Base-by-base conservation (phyloP, 2,888 invertebrate genomes). In the Thecophora atra region DNA sequence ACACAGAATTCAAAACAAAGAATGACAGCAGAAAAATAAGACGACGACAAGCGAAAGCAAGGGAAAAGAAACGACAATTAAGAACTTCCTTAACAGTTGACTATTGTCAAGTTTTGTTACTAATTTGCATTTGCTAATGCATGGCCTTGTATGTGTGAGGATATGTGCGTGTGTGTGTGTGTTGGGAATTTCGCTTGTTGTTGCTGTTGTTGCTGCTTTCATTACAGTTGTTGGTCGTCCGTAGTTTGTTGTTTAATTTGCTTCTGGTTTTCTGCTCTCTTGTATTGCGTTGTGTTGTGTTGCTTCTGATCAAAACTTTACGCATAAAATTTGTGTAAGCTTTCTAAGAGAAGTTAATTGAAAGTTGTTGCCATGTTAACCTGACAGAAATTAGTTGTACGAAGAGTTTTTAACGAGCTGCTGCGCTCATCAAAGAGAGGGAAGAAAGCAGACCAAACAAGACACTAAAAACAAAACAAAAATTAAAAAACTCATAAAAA, bases 221-320 rank as follows among this genome's bases (percentile, higher is more conserved):
- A 37, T 47, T 11, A 5, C 47, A 17, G 47, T 47, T 2, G 47
- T 47, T 47, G 37, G 37, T 47, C 17, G 47, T 47, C 17, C 15
- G 15, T 47, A 47, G 47, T n/a, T 47, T 47, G 47, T 47, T 47
- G 47, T 47, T 47, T 47, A 47, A 47, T 47, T 47, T 47, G 47
- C 47, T 1, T 47, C 17, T 11, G 47, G 47, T 47, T 47, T 37
- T 37, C 7, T 37, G 47, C 17, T n/a, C n/a, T n/a, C n/a, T n/a
- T n/a, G n/a, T n/a, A n/a, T n/a, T n/a, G n/a, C n/a, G n/a, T n/a
- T n/a, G n/a, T n/a, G n/a, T 11, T 47, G n/a, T 11, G 17, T 4
- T 47, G 15, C 5, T 47, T n/a, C 15, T 15, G 47, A 47, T 47
- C 15, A 47, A 47, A 47, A 47, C 8, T 47, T 47, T 47, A 47